A percentile compares a stretch with the other conserved stretches of the same genome.
These are phyloP conservation scores for Amniataba percoides DNA, from an alignment of 2,797 vertebrate genomes.

Conservation along the genomic window DNA sequence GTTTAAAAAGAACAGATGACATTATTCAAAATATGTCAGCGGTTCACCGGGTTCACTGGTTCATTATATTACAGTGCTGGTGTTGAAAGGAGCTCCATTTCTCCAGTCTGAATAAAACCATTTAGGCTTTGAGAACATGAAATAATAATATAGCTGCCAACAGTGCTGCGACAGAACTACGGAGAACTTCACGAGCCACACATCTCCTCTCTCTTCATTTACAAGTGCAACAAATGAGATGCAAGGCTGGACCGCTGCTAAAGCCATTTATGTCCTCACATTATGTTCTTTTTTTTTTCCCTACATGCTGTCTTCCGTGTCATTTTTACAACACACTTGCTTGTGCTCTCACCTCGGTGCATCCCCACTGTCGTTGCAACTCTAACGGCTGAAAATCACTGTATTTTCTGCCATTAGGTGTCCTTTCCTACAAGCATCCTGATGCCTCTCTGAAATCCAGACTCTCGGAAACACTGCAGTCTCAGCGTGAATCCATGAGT, in stretches of 20 bases:
- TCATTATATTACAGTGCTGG: constrained; percentile 42
- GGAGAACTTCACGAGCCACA: constrained; percentile 32
- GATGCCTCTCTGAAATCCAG: constrained; percentile 24
- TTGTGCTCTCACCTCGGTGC: constrained; percentile 1
- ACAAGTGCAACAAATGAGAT: constrained; percentile 31
- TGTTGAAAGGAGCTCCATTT: constrained; percentile 21
- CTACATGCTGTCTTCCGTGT: neutral
- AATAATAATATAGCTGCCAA: constrained; percentile 42
- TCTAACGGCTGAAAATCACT: constrained; percentile 40
- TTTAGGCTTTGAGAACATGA: constrained; percentile 21
- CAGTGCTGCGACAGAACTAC: constrained; percentile 11
- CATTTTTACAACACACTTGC: neutral
- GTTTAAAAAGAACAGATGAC: constrained; percentile 25
- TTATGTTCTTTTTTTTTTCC: neutral
- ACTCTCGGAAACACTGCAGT: constrained; percentile 44
- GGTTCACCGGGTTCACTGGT: constrained; percentile 3
- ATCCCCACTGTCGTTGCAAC: neutral
- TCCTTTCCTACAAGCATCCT: constrained; percentile 36
- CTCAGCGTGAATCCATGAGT: constrained; percentile 57
- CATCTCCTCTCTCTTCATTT: constrained; percentile 39
- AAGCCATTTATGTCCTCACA: constrained; percentile 10
- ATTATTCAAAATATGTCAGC: constrained; percentile 47
- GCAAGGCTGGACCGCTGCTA: neutral
- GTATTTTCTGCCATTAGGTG: constrained; percentile 60
- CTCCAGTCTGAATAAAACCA: constrained; percentile 7